Evolutionary conservation across 2,888 invertebrate species (phyloP).

Genomic region (Zygogramma bicolorata): DNA sequence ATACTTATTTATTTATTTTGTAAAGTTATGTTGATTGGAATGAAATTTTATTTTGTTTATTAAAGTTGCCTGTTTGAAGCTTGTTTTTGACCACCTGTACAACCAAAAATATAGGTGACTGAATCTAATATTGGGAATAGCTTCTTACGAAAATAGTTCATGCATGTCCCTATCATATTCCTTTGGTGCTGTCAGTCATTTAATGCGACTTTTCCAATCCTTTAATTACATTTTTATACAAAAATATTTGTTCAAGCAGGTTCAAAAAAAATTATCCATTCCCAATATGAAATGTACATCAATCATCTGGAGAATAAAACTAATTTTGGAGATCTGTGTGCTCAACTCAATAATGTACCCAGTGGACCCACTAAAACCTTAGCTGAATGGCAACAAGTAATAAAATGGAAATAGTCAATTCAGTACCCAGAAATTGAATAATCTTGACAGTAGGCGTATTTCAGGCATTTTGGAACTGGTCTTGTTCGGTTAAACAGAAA

Average conservation of each 20-base stretch:
- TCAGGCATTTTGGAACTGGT: neutral
- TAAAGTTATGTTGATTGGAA: no score
- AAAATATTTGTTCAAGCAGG: neutral
- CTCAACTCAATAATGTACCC: neutral
- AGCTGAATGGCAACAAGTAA: neutral
- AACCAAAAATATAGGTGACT: no score
- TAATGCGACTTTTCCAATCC: no score
- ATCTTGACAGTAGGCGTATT: neutral
- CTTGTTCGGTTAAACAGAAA: neutral
- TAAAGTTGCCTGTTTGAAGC: neutral
- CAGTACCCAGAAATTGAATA: neutral
- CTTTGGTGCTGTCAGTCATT: no score
- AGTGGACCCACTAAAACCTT: neutral
- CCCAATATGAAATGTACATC: neutral
- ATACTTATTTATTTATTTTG: neutral
- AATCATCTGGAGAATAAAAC: neutral
- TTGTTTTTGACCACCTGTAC: neutral
- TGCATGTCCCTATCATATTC: no score
- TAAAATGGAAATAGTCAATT: neutral
- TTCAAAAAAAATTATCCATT: neutral
- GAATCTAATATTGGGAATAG: no score
- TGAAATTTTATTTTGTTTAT: neutral
- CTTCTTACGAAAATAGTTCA: no score
- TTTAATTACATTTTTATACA: no score
- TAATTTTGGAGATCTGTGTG: neutral